Base-by-base conservation (phyloP, 1,140 invertebrate species). In the Agraylea sexmaculata region DNA sequence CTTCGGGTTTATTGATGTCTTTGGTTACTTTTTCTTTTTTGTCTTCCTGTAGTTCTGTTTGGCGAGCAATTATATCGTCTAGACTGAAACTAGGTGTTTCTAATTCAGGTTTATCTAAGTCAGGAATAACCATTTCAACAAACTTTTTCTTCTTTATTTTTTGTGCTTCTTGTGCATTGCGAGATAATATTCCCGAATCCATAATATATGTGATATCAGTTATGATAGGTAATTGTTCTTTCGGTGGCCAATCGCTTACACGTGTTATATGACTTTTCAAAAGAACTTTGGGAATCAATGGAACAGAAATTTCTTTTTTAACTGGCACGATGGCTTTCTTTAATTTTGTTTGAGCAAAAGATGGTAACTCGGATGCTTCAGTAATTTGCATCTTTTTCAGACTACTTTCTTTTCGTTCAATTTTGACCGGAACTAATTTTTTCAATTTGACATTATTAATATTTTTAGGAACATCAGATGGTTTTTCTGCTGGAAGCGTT, bases 141-240 rank as follows among this genome's bases (percentile, higher is more conserved):
- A 58, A 53, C 15, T 62, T 55, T 31, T 62, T 66, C 51, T 75
- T 77, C 41, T 74, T 74, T 32, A 65, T 53, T 57, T 77, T 73
- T 41, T 72, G 56, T 4, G 79, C 78, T 57, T 79, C 75, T 56
- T 76, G 69, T 2, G 75, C 62, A 55, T 80, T 81, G 55, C 79
- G 65, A 2, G 77, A 79, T 22, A 81, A 52, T 46, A 78, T 69
- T 27, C 79, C 78, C 53, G 70, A 69, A 56, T 80, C 59, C 35
- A 65, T 53, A 19, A 72, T 59, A 57, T 69, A 64, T 46, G 70
- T 64, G 2, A 78, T 46, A 29, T 55, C 42, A 7, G 56, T 69
- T 7, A 78, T 57, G n/a, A 55, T 35, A 5, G 72, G 71, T 40
- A 63, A 67, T 40, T 68, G 52, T 30, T 73, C 54, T 25, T 56